phyloP scores from a whole-genome alignment of 1,140 invertebrate species.

The Teleopsis dalmanni region DNA sequence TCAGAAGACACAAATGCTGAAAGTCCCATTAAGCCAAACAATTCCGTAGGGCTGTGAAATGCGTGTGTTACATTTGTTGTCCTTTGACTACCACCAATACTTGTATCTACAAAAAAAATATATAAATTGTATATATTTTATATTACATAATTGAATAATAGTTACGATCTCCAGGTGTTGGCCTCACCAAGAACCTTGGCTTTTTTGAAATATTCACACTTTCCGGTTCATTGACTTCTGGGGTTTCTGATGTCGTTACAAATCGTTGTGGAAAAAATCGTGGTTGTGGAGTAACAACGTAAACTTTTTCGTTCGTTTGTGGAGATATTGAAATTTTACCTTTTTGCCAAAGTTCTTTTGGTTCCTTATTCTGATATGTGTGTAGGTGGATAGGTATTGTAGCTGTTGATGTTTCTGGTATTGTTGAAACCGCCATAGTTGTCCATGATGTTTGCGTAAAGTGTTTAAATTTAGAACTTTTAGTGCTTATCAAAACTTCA shows the following conservation, averaged over 20 bases:
- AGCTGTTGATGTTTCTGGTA: constrained; percentile 2
- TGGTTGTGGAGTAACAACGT: constrained; percentile 66
- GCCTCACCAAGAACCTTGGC: constrained; percentile 53
- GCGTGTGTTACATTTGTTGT: background rate
- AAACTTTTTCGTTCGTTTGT: constrained; percentile 66
- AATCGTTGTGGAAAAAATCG: constrained; percentile 21
- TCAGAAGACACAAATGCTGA: constrained; percentile 44
- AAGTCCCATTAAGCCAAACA: constrained; percentile 47
- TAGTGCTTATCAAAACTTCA: background rate
- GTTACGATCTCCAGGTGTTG: constrained; percentile 44
- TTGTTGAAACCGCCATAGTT: background rate
- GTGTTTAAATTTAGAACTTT: constrained; percentile 9
- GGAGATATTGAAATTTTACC: constrained; percentile 62
- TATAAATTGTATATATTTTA: no score
- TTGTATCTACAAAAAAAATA: no score
- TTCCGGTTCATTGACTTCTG: constrained; percentile 7
- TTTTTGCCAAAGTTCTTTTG: constrained; percentile 52
- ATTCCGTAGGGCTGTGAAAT: constrained; percentile 39
- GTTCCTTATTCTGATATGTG: constrained; percentile 12
- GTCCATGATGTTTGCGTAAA: constrained; percentile 4
- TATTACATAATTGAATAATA: no score
- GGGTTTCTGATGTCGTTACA: constrained; percentile 8
- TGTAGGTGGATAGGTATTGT: constrained; percentile 21
- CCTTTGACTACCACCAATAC: no score
- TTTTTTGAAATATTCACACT: constrained; percentile 45